These are phyloP conservation scores for Mycteria americana DNA, from an alignment of 2,797 vertebrate genomes.

Conservation along the genomic window DNA sequence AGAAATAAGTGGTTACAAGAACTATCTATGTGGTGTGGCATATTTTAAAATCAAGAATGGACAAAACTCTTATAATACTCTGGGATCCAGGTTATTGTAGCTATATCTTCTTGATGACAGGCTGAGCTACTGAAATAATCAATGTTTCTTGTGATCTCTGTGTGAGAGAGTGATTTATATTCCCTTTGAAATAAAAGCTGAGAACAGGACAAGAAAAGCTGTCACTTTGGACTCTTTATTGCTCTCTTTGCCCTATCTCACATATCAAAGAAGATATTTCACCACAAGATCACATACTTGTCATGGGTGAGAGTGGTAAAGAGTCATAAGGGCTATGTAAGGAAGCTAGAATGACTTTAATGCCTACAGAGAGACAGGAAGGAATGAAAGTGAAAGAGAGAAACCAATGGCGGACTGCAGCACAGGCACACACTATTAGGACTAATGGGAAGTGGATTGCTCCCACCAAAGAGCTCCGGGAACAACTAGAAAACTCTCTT, in stretches of 20 bases:
- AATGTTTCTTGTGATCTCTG: conserved; percentile 18
- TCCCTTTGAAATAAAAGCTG: conserved; percentile 33
- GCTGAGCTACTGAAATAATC: conserved; percentile 29
- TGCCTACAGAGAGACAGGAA: background rate
- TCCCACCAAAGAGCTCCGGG: background rate
- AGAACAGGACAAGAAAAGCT: background rate
- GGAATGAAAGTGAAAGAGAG: background rate
- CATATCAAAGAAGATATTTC: conserved; percentile 28
- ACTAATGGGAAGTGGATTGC: background rate
- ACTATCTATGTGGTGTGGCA: background rate
- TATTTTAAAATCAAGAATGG: background rate
- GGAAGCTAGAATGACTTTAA: background rate
- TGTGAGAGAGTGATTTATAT: conserved; percentile 11
- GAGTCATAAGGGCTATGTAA: background rate
- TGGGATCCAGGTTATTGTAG: background rate
- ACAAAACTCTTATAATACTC: background rate
- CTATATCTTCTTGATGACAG: background rate
- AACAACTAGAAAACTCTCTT: background rate
- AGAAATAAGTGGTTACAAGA: background rate
- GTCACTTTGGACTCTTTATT: conserved; percentile 19
- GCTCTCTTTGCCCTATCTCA: conserved; percentile 4
- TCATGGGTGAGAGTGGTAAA: background rate
- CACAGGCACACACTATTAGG: background rate
- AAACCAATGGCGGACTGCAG: background rate
- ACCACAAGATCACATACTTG: background rate